phyloP scores from a whole-genome alignment of 2,797 vertebrate species.

The Typhlichthys eigenmanni region DNA sequence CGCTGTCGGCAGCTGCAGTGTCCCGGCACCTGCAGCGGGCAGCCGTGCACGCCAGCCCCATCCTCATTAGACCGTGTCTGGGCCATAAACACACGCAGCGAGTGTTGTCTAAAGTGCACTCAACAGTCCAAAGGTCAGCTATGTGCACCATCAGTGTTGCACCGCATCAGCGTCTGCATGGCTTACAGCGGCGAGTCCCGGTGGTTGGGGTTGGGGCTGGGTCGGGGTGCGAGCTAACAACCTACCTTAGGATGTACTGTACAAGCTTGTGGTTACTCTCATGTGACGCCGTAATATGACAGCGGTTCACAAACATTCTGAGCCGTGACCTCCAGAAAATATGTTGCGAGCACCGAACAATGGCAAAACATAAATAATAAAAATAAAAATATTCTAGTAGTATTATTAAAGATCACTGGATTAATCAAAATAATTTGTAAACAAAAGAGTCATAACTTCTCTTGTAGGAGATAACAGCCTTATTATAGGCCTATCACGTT shows the following conservation, averaged over 20 bases:
- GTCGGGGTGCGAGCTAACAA: slow-evolving; percentile 7
- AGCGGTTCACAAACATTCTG: too few species aligned
- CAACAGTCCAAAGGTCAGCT: slow-evolving; percentile 66
- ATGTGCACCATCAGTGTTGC: slow-evolving; percentile 72
- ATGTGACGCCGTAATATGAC: background rate
- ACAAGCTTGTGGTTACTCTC: background rate
- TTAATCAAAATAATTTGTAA: too few species aligned
- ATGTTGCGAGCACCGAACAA: too few species aligned
- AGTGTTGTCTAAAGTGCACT: slow-evolving; percentile 75
- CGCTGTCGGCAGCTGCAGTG: slow-evolving; percentile 81
- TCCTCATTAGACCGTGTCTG: slow-evolving; percentile 80
- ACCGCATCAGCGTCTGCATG: slow-evolving; percentile 70
- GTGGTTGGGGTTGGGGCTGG: background rate
- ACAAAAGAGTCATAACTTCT: too few species aligned
- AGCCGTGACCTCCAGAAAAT: too few species aligned
- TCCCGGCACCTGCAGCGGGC: slow-evolving; percentile 72
- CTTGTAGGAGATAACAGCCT: too few species aligned
- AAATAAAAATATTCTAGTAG: too few species aligned
- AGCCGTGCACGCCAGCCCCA: slow-evolving; percentile 58
- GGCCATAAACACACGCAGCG: slow-evolving; percentile 78
- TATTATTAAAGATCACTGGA: too few species aligned
- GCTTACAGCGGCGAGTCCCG: slow-evolving; percentile 46
- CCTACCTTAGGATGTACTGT: slow-evolving; percentile 17
- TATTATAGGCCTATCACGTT: too few species aligned
- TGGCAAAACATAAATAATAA: too few species aligned